Percentiles rank a stretch among this genome's conserved stretches.
These are phyloP conservation scores for Actinemys pallida DNA, from an alignment of 2,113 vertebrate genomes.

Conservation along the genomic window DNA sequence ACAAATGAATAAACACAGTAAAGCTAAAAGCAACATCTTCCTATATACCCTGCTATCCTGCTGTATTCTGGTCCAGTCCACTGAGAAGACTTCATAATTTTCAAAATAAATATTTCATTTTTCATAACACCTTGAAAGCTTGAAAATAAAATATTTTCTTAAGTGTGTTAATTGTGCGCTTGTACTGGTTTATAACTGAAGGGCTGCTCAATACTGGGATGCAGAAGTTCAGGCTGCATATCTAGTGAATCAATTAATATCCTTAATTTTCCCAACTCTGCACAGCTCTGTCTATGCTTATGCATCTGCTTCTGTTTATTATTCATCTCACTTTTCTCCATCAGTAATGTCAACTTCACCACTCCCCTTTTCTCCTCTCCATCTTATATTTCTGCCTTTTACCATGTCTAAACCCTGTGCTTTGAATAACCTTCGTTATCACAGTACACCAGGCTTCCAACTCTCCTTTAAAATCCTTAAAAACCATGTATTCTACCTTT, in stretches of 20 bases:
- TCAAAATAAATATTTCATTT: neutral
- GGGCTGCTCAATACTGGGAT: neutral
- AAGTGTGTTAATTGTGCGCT: rapidly evolving
- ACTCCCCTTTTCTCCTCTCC: neutral
- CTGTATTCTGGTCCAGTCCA: rapidly evolving
- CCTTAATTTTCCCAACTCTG: neutral
- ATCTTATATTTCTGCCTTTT: neutral
- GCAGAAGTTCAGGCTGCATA: neutral
- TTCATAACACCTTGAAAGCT: rapidly evolving
- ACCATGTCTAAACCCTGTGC: neutral
- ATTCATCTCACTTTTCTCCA: neutral
- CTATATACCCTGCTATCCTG: rapidly evolving
- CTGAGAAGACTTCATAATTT: neutral
- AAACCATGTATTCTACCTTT: neutral
- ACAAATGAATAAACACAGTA: neutral
- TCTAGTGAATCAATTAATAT: neutral
- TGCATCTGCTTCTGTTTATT: rapidly evolving
- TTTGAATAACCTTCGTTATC: neutral
- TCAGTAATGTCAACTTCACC: neutral
- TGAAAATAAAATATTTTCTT: neutral
- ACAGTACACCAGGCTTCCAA: neutral
- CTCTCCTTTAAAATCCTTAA: neutral
- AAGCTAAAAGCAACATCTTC: neutral
- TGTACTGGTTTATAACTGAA: rapidly evolving
- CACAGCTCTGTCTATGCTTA: neutral